phyloP scores from a whole-genome alignment of 2,888 invertebrate genomes.

The Philonicus albiceps region DNA sequence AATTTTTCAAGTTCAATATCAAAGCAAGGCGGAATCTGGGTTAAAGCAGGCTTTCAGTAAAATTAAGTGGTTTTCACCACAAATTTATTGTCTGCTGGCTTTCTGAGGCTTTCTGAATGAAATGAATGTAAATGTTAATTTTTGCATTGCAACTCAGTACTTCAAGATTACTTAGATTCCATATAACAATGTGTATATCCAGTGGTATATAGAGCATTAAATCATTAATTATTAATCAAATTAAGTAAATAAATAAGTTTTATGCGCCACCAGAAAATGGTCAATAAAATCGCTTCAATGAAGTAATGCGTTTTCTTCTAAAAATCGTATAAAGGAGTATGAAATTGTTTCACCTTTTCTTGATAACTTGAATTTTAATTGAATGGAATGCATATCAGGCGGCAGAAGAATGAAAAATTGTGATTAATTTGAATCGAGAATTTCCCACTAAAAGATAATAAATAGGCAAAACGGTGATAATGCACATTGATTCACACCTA shows the following conservation, averaged over 20 bases:
- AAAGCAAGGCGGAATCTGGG: background rate
- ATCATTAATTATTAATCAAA: slow-evolving; percentile 28
- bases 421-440: background rate
- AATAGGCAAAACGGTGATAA: background rate
- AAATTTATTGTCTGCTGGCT: background rate
- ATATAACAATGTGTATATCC: background rate
- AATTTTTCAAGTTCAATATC: slow-evolving; percentile 27
- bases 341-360: background rate
- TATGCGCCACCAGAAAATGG: background rate
- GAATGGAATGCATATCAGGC: background rate
- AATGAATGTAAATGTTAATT: background rate
- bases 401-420: background rate
- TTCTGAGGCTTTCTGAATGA: background rate
- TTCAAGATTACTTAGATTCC: background rate
- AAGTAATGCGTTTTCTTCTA: background rate
- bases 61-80: background rate
- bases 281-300: background rate
- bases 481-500: background rate
- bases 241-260: background rate
- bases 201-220: slow-evolving; percentile 3
- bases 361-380: background rate
- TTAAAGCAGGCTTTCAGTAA: background rate
- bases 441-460: background rate
- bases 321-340: background rate
- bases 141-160: background rate